Evolutionary conservation across 2,113 vertebrate genomes (phyloP), one percentile per base, ranked within the genome.

Genomic region (Amia ocellicauda): DNA sequence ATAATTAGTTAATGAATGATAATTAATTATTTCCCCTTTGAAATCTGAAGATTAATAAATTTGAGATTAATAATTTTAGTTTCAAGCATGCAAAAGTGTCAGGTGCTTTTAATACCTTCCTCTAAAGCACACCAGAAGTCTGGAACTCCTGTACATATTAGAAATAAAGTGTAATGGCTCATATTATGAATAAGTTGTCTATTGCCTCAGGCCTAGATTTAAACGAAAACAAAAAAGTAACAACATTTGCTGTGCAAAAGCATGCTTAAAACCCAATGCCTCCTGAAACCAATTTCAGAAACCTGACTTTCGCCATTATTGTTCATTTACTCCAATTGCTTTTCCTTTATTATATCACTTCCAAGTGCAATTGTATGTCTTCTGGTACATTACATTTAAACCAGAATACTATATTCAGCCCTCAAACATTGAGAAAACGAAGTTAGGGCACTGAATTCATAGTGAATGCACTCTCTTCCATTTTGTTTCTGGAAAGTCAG

Each of bases 231-330:
- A 58, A 50, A 36, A 51, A 45, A 24, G 16, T n/a, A n/a, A n/a
- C n/a, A 58, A 49, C 4, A 40, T 27, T 9, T 4, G 22, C 3
- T 41, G 4, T 23, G 42, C 20, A 31, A 28, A 65, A 40, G 10
- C 50, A 51, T 14, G 11, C 23, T 26, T 64, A 29, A 57, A 65
- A 58, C 42, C 53, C 42, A 26, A 28, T 20, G 20, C 29, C 45
- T 58, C 28, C 41, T 57, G 54, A 47, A 56, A 58, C 26, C 54
- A 57, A n/a, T 43, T 54, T 43, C 23, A 41, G 9, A 7, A 42
- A 36, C 23, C 43, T 27, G 42, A 58, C 17, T 7, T 31, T 31
- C n/a, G 2, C 5, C 31, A 36, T 36, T 36, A 36, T 36, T 36
- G 5, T 11, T 36, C 1, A 36, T 36, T 36, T 36, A 36, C 31